Base-by-base conservation (phyloP, 2,797 vertebrate species). In the Bovichtus variegatus region DNA sequence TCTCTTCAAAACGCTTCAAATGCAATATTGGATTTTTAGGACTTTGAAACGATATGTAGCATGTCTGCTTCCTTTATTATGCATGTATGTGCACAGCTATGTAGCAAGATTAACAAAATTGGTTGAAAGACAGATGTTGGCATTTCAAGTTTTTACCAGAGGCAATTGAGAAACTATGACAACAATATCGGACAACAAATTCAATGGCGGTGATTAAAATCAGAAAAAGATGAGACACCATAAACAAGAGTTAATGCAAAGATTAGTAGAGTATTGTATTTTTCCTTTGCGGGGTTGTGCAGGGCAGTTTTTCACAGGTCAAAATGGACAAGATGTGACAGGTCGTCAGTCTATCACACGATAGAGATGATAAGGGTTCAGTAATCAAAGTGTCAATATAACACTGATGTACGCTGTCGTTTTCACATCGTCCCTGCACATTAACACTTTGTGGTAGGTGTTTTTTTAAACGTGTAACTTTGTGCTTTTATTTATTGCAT, bases 401-500 rank as follows among this genome's bases (percentile, higher is more conserved):
- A 49, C 50, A n/a, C 49, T 70, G 41, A 61, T 43, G 41, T 65
- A n/a, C 0, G 1, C 23, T 60, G 36, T 31, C 53, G 68, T 29
- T 67, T 82, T 69, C 46, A 59, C 46, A 25, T 31, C 51, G 43
- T 41, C 27, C 40, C 27, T 68, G 19, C 43, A 50, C n/a, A 16
- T 40, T 36, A 13, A 29, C 6, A 41, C 12, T 27, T 60, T 62
- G 23, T 9, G 49, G 50, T 63, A 47, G 44, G 58, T 77, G 73
- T 61, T 40, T 13, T 34, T 6, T 59, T 34, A 53, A 66, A 55
- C 18, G 7, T 49, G 27, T 66, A 81, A 19, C 7, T 71, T 38
- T 71, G 29, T 78, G 9, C 40, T 25, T 82, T 55, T 44, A 61
- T 80, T 11, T 57, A 47, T 74, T 57, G 36, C 27, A 57, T 81